Evolutionary conservation across 2,797 vertebrate species (phyloP).

Genomic region (Cuniculus paca): DNA sequence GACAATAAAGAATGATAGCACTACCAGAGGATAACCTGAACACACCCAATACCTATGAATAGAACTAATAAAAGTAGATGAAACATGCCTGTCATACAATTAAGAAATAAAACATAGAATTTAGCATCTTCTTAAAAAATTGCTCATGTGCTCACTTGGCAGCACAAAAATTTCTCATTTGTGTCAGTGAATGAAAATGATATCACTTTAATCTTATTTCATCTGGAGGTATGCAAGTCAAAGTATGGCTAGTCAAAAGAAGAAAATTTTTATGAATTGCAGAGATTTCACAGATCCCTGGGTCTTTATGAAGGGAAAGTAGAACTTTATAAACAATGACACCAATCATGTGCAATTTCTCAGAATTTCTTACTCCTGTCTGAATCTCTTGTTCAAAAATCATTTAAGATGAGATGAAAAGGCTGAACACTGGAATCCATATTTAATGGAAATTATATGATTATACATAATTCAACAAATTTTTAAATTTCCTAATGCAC

Average conservation of each 20-base stretch:
- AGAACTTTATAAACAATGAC: constrained; percentile 52
- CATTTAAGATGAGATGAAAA: constrained; percentile 70
- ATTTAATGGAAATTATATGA: constrained; percentile 69
- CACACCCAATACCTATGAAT: neutral
- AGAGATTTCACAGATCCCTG: constrained; percentile 40
- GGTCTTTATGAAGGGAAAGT: constrained; percentile 72
- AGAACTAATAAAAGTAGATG: neutral
- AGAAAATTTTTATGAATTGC: constrained; percentile 47
- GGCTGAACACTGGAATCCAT: neutral
- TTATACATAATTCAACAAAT: constrained; percentile 67
- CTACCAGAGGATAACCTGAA: neutral
- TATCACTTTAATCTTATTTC: constrained; percentile 35
- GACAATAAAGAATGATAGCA: neutral
- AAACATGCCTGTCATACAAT: neutral
- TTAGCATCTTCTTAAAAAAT: neutral
- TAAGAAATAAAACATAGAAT: constrained; percentile 16
- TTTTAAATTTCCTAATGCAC: constrained; percentile 60
- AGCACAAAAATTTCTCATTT: neutral
- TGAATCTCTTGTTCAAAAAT: constrained; percentile 52
- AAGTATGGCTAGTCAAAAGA: neutral
- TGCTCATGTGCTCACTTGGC: too few relatives aligned
- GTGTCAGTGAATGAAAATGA: constrained; percentile 46
- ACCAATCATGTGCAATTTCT: constrained; percentile 14
- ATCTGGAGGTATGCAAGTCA: constrained; percentile 39
- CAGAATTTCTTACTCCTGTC: constrained; percentile 35